These are phyloP conservation scores for Brachionus sp. DNA, from an alignment of 1,140 invertebrate species.

Conservation along the genomic window DNA sequence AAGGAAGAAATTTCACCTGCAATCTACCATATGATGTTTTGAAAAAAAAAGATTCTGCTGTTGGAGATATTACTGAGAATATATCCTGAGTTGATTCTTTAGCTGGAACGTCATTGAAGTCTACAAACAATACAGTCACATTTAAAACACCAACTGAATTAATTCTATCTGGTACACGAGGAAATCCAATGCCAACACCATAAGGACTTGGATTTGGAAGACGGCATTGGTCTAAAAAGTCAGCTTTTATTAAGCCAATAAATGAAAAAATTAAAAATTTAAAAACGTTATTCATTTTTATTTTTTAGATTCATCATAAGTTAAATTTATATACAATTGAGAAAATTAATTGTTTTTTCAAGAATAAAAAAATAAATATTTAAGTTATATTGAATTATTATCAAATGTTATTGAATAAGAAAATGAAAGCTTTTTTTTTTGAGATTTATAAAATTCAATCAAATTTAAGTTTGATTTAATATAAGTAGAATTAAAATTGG, in stretches of 20 bases:
- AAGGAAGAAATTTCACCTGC: neutral
- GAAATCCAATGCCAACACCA: neutral
- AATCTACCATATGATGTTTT: neutral
- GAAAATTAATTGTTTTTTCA: no score
- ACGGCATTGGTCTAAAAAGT: neutral
- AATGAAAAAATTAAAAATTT: neutral
- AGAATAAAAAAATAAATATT: no score
- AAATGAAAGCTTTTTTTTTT: no score
- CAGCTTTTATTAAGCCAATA: neutral
- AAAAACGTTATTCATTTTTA: neutral
- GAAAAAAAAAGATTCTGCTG: neutral
- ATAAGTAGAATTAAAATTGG: no score
- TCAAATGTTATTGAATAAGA: no score
- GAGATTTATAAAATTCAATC: no score
- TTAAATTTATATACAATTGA: no score
- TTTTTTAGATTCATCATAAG: neutral
- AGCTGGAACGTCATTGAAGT: neutral
- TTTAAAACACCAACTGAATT: neutral
- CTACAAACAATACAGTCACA: neutral
- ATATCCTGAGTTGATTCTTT: neutral
- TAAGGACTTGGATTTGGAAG: slow-evolving; percentile 3
- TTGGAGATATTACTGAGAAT: neutral
- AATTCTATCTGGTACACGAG: neutral
- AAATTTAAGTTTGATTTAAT: no score
- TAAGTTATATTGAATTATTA: no score